Evolutionary conservation across 2,113 vertebrate genomes (phyloP).

Genomic region (Ameiurus melas): DNA sequence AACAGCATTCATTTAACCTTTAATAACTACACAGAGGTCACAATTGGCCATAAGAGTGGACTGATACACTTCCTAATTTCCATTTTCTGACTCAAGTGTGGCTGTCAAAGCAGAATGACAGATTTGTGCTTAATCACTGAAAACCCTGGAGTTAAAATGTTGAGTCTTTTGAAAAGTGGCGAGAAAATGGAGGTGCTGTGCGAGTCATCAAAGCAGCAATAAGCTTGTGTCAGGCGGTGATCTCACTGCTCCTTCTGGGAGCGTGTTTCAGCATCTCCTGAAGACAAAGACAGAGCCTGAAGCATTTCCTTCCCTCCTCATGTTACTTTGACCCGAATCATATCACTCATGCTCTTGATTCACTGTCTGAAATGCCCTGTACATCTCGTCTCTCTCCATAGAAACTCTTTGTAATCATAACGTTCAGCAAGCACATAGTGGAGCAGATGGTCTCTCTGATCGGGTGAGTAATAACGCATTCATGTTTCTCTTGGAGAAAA

Average conservation of each 20-base stretch:
- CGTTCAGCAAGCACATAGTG: constrained; percentile 99
- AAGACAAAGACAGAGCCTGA: constrained; percentile 33
- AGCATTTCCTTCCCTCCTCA: constrained; percentile 19
- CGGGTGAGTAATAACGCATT: constrained; percentile 79
- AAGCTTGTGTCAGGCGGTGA: constrained; percentile 60
- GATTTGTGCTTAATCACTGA: constrained; percentile 41
- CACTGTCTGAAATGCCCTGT: constrained; percentile 50
- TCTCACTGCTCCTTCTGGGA: constrained; percentile 55
- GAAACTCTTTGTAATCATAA: constrained; percentile 99
- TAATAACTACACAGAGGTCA: background rate
- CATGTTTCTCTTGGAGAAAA: background rate
- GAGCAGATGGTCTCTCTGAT: constrained; percentile 99
- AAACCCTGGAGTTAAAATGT: constrained; percentile 59
- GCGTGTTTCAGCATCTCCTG: constrained; percentile 44
- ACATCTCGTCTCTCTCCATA: constrained; percentile 67
- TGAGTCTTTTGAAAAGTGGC: constrained; percentile 41
- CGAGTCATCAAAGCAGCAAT: constrained; percentile 52
- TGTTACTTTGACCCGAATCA: constrained; percentile 5
- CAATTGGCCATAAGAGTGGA: background rate
- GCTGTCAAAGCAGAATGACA: constrained; percentile 38
- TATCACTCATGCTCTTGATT: constrained; percentile 40
- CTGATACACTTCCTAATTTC: background rate
- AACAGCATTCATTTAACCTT: background rate
- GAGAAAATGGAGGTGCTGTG: constrained; percentile 53
- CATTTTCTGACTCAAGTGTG: constrained; percentile 1